Conservation (phyloP, 2,888 invertebrate genomes). For the Philaethria dido region DNA sequence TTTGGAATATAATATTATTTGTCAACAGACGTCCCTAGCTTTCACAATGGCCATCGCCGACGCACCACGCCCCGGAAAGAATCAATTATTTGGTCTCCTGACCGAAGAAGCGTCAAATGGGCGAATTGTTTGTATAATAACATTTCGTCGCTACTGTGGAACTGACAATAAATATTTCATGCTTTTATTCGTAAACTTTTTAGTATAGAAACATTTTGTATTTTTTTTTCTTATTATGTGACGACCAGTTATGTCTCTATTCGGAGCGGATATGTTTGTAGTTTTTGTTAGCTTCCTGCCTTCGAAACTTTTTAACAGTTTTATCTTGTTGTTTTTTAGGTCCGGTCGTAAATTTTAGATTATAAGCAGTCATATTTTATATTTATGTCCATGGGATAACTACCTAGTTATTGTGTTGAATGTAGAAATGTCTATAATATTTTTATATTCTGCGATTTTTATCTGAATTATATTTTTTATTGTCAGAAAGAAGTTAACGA, state of each 20-base stretch:
- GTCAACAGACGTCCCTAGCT: slow-evolving; percentile 58
- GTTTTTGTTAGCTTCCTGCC: slow-evolving; percentile 76
- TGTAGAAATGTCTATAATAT: neutral
- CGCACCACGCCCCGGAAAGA: slow-evolving; percentile 79
- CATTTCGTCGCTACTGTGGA: slow-evolving; percentile 75
- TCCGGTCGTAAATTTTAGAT: slow-evolving; percentile 61
- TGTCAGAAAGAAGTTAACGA: neutral
- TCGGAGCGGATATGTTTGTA: slow-evolving; percentile 66
- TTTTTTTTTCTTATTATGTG: slow-evolving; percentile 53
- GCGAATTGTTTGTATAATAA: slow-evolving; percentile 84
- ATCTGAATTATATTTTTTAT: neutral
- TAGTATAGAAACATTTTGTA: slow-evolving; percentile 65
- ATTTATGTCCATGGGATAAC: slow-evolving; percentile 35
- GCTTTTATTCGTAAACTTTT: slow-evolving; percentile 65
- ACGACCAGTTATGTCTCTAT: slow-evolving; percentile 39
- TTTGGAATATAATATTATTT: slow-evolving; percentile 74
- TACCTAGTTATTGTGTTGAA: slow-evolving; percentile 27
- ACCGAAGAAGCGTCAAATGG: slow-evolving; percentile 76
- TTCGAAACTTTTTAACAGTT: slow-evolving; percentile 66
- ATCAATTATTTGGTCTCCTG: slow-evolving; percentile 78
- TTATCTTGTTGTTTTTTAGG: slow-evolving; percentile 59
- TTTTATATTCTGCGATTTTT: neutral
- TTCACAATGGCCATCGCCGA: slow-evolving; percentile 65
- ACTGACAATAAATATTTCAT: slow-evolving; percentile 74
- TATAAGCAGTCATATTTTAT: slow-evolving; percentile 53